Base-by-base conservation (phyloP, 2,113 vertebrate genomes). In the Oophaga pumilio region DNA sequence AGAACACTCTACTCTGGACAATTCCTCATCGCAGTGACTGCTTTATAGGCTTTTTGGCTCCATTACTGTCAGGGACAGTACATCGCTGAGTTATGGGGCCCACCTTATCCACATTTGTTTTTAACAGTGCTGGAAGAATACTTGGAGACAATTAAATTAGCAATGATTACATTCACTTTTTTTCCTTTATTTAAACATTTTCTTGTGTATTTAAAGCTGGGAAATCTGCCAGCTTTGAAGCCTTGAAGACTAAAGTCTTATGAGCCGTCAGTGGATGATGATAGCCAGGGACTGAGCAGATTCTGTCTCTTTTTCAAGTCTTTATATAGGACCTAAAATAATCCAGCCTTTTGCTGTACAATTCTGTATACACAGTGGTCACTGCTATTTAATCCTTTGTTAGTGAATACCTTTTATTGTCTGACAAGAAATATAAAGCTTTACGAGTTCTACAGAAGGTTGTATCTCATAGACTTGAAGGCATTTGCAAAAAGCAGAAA, bases 41-140 rank as follows among this genome's bases (percentile, higher is more conserved):
- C 79, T 88, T 88, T 88, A 88, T 83, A 82, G 79, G 79, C 56
- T 88, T 83, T 24, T 69, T 83, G 86, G 79, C 86, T 88, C 86
- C 79, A 88, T 88, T 88, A 88, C 86, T 88, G 80, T 88, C 86
- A 87, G 22, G 57, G n/a, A 50, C 79, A 28, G 69, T 71, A 82
- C 79, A 88, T 76, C n/a, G 71, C n/a, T 88, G 86, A 88, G 79
- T 88, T 88, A 88, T 88, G 71, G 69, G 86, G 68, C 86, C 86
- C 79, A 88, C 86, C 86, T 83, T 76, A 33, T 88, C 69, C 79
- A 88, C 79, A 88, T 88, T 87, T 88, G 79, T 80, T 88, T 88
- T 88, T 64, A 33, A 18, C 79, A 33, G 57, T n/a, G 79, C 80
- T 87, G 79, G 86, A 82, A 79, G 86, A 82, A 82, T 79, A 82